Conservation (phyloP, 2,797 vertebrate species). For the Psittacula echo region DNA sequence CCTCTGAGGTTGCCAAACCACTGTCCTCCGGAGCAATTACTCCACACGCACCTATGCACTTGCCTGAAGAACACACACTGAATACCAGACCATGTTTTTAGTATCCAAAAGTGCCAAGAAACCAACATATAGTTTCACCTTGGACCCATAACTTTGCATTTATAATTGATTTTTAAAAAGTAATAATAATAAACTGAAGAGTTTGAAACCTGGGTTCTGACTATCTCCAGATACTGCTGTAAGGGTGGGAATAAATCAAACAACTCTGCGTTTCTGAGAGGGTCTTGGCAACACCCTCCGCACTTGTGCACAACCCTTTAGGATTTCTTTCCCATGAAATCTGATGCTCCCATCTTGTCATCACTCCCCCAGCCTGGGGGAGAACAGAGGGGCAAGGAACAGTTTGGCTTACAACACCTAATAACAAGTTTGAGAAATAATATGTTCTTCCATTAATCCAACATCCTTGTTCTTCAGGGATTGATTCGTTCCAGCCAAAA, state of each 20-base stretch:
- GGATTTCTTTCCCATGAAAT: constrained; percentile 52
- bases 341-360: constrained; percentile 32
- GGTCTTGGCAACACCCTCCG: not conserved
- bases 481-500: constrained; percentile 19
- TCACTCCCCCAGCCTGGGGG: not conserved
- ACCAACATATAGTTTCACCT: not conserved
- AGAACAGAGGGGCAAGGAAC: constrained; percentile 15
- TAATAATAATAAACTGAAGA: not conserved
- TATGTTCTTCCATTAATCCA: constrained; percentile 27
- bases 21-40: not conserved
- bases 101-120: not conserved
- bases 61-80: not conserved
- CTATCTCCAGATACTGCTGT: not conserved
- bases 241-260: not conserved
- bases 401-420: constrained; percentile 37
- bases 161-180: not conserved
- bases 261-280: not conserved
- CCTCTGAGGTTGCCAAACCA: not conserved
- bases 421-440: constrained; percentile 42
- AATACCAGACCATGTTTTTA: not conserved
- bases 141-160: not conserved
- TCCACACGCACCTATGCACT: not conserved
- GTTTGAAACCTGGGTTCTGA: not conserved
- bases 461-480: constrained; percentile 14
- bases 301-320: not conserved